Evolutionary conservation across 2,113 vertebrate genomes (phyloP).

Genomic region (Cynoglossus semilaevis): DNA sequence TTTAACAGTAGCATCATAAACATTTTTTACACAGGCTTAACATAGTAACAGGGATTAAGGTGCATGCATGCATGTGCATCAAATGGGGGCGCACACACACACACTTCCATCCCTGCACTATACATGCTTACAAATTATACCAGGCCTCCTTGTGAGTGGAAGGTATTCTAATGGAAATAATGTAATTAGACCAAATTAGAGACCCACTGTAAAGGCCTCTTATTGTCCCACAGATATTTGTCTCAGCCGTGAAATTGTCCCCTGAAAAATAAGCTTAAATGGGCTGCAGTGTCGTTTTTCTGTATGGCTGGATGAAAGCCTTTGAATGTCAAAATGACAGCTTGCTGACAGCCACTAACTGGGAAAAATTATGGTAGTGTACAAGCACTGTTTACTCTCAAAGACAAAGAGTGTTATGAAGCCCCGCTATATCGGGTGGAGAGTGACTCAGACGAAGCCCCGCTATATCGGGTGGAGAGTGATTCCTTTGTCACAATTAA

Average conservation of each 20-base stretch:
- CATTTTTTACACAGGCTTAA: background rate
- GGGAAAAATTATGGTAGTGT: slow-evolving; percentile 1
- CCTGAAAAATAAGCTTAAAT: slow-evolving; percentile 28
- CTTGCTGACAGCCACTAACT: slow-evolving; percentile 1
- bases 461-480: no score
- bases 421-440: no score
- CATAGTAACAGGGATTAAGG: background rate
- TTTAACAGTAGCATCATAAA: slow-evolving; percentile 3
- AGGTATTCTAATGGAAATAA: slow-evolving; percentile 34
- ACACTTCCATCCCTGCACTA: slow-evolving; percentile 6
- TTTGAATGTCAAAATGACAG: slow-evolving; percentile 29
- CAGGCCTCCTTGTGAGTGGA: background rate
- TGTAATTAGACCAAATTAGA: slow-evolving; percentile 35
- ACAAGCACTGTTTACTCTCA: slow-evolving; percentile 1
- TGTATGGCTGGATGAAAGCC: slow-evolving; percentile 32
- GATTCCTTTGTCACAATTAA: background rate
- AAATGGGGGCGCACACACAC: no score
- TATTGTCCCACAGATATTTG: slow-evolving; percentile 35
- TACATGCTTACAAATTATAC: slow-evolving; percentile 12
- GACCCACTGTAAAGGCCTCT: background rate
- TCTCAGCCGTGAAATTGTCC: slow-evolving; percentile 37
- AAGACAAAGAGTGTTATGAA: slow-evolving; percentile 6
- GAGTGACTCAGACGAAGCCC: no score
- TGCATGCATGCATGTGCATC: background rate
- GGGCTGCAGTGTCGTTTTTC: slow-evolving; percentile 23